Evolutionary conservation across 23 tunicate species (phyloP).

Genomic region (Diplosoma virens): DNA sequence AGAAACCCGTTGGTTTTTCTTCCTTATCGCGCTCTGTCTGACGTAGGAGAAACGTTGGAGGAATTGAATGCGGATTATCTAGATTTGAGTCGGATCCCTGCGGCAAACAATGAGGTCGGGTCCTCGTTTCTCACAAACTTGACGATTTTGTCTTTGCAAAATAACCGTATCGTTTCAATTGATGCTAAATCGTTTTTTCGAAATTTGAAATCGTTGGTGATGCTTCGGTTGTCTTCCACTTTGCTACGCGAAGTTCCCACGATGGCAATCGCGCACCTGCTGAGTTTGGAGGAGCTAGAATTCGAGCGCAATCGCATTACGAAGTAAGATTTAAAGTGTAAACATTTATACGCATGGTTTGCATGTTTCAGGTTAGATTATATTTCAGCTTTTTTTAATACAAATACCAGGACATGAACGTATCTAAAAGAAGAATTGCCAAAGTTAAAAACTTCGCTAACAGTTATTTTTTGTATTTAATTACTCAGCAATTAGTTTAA

Average conservation of each 20-base stretch:
- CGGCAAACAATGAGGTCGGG: no score
- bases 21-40: neutral
- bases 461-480: no score
- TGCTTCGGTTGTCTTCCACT: neutral
- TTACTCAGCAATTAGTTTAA: no score
- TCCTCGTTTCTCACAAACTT: neutral
- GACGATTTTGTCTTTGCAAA: neutral
- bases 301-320: neutral
- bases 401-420: no score
- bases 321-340: neutral
- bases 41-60: neutral
- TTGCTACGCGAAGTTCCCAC: neutral
- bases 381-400: no score
- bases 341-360: no score
- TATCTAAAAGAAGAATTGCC: no score
- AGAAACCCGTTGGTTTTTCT: neutral
- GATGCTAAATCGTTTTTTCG: constrained; percentile 3
- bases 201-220: neutral
- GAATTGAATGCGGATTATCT: neutral
- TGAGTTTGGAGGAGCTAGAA: neutral
- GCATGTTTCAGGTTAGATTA: no score
- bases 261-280: neutral
- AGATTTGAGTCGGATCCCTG: neutral
- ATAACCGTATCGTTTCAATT: neutral
- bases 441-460: no score